Base-by-base conservation (phyloP, 2,113 vertebrate species). In the Dermatemys mawii region DNA sequence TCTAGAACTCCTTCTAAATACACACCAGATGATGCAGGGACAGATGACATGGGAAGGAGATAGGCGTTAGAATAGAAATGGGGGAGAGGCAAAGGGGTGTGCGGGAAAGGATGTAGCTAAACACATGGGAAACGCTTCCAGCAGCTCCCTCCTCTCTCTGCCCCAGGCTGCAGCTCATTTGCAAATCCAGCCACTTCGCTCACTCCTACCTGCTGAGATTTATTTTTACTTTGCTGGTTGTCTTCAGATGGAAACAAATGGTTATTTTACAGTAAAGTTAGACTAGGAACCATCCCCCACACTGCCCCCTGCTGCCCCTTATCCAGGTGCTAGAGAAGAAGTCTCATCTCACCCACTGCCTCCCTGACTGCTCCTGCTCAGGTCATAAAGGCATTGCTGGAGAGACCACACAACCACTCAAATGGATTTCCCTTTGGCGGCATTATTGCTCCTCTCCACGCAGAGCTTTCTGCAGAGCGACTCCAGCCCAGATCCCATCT, bases 1-100 rank as follows among this genome's bases (percentile, higher is more conserved):
- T 84, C 94, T 88, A 89, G 10, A n/a, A 57, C 75, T 54, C 89
- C 92, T 94, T 79, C 78, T 46, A 88, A 95, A 91, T 41, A 29
- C 67, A 49, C 73, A 84, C 38, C 89, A 90, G 89, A 80, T 70
- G 92, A 91, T 57, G 60, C 80, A n/a, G 89, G 92, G 87, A 86
- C 81, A 79, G 89, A 78, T 46, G 93, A 93, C 48, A 82, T 1
- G 27, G 73, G 81, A 38, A 87, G 81, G 91, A 24, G 78, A 38
- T 0, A 50, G 84, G 55, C 79, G 55, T 11, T 48, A 55, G 89
- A 81, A 44, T 48, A 91, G 84, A 78, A 91, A 80, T 44, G 41
- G 50, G 32, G 8, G 48, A 27, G 27, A 44, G 5, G 54, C n/a
- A n/a, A n/a, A n/a, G 19, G 19, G n/a, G 19, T 8, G 5, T 35